Base-by-base conservation (phyloP, 1,140 invertebrate species). In the Drosophila grimshawi region DNA sequence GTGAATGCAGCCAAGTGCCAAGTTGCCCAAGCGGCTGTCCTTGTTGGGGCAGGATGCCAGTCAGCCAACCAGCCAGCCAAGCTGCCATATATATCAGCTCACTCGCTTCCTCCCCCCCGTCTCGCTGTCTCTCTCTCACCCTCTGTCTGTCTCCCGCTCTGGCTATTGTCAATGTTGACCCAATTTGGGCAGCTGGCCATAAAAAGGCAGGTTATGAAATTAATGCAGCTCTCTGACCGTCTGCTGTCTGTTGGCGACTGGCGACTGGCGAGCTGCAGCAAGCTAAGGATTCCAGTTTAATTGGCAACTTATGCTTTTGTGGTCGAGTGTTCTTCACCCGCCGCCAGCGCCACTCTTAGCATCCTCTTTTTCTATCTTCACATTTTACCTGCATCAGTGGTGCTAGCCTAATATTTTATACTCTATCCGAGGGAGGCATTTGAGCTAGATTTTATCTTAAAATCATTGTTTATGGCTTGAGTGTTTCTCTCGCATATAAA, bases 231-330 rank as follows among this genome's bases (percentile, higher is more conserved):
- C 55, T 64, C 49, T 59, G 37, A 37, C 52, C 19, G 19, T 52
- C 39, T 51, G 10, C 32, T 39, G n/a, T 33, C 39, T 4, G 19
- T 19, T 19, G 19, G 19, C 32, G 37, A 46, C 46, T 51, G 72
- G 80, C 78, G 56, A 64, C 46, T 51, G 72, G 80, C 78, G 56
- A 64, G 33, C 33, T 39, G 63, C n/a, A 41, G 64, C 56, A 73
- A 78, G 85, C 85, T 83, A 72, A 89, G 85, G 85, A 88, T 88
- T 89, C 80, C 63, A 88, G 80, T 89, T 89, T 89, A 89, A 89
- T 89, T 89, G 85, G 85, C 85, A 89, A 89, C 85, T 89, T 89
- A 89, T 89, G 85, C 85, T 89, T 89, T 90, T 89, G 80, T 89
- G 74, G 85, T 90, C 85, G 72, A 86, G 79, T 82, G 76, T 52